A percentile compares a stretch with the other conserved stretches of the same genome.
These are phyloP conservation scores for Enhydra lutris DNA, from an alignment of 2,113 vertebrate genomes.

Conservation along the genomic window DNA sequence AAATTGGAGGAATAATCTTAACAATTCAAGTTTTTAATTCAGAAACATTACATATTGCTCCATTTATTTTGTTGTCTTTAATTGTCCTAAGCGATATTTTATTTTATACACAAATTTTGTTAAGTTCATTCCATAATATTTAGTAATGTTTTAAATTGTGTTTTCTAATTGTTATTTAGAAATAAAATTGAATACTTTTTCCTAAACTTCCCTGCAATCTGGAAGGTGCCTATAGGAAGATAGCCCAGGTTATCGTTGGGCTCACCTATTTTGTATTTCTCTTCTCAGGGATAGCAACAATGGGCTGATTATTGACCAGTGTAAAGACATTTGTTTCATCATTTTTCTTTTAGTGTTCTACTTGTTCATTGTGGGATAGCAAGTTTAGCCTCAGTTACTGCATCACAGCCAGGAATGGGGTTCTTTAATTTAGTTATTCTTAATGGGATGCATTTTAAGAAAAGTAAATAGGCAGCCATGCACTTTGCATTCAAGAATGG, in stretches of 20 bases:
- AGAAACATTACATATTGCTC: not conserved
- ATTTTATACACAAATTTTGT: not conserved
- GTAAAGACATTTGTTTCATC: not conserved
- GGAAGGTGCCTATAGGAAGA: not conserved
- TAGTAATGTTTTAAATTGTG: not conserved
- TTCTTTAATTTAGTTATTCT: not conserved
- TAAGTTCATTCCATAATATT: not conserved
- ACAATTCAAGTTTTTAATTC: not conserved
- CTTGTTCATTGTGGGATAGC: not conserved
- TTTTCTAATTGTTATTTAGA: not conserved
- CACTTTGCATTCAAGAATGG: not conserved
- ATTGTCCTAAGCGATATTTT: not conserved
- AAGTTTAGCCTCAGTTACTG: not conserved
- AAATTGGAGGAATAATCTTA: not conserved
- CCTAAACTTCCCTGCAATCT: not conserved
- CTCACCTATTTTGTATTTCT: not conserved
- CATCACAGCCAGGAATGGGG: not conserved
- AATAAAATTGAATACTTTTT: not conserved
- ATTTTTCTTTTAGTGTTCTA: not conserved
- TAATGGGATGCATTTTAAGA: not conserved
- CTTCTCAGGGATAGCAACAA: not conserved
- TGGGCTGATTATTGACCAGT: not conserved
- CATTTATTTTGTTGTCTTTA: not conserved
- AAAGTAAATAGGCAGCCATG: not conserved
- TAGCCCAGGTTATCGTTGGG: not conserved